Percentiles rank a stretch among this genome's conserved stretches.
Conservation (phyloP, 2,797 vertebrate genomes). For the Anguilla megastoma region DNA sequence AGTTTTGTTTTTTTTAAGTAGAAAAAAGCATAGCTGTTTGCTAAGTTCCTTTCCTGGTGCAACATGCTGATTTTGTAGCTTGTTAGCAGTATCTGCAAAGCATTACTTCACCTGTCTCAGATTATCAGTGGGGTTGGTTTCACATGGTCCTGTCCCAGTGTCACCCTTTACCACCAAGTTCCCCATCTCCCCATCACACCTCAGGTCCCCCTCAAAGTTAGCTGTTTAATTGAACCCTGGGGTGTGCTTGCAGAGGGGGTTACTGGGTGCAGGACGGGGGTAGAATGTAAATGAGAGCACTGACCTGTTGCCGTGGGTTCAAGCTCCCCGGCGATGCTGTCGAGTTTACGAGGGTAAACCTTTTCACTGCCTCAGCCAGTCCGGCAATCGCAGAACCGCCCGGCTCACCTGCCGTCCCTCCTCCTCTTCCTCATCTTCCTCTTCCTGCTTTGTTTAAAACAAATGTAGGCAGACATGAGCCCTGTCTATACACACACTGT, state of each 20-base stretch:
- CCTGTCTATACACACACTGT: background rate
- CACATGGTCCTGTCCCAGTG: background rate
- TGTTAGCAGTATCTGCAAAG: background rate
- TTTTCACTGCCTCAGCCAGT: background rate
- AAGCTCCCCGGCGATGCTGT: background rate
- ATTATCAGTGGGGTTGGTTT: background rate
- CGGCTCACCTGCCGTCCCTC: background rate
- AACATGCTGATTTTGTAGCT: background rate
- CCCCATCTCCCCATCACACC: background rate
- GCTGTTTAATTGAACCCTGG: background rate
- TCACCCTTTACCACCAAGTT: background rate
- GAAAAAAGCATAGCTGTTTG: background rate
- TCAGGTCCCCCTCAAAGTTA: background rate
- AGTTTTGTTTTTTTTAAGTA: background rate
- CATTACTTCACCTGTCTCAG: background rate
- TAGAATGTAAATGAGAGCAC: background rate
- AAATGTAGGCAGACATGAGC: background rate
- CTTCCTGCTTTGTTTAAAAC: background rate
- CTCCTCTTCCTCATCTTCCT: background rate
- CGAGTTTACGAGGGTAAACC: background rate
- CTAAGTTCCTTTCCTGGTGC: background rate
- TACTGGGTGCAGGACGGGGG: background rate
- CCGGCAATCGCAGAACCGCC: background rate
- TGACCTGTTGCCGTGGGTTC: constrained; percentile 3
- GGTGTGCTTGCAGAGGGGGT: background rate